Conservation (phyloP, 2,113 vertebrate species). For the Bos javanicus region DNA sequence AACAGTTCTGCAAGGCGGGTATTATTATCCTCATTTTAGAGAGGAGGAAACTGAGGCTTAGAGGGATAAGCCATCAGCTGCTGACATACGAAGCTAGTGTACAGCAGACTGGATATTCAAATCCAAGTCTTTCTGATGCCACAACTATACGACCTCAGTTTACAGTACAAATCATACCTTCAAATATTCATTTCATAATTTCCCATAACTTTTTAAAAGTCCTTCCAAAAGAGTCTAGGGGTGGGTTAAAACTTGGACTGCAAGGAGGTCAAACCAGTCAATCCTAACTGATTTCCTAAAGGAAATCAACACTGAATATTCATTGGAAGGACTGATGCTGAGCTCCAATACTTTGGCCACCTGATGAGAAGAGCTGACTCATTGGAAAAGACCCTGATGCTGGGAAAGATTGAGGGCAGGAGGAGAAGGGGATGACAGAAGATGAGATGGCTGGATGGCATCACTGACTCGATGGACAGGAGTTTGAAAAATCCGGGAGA, state of each 20-base stretch:
- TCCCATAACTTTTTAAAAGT: slow-evolving; percentile 43
- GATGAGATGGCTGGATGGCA: background rate
- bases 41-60: slow-evolving; percentile 50
- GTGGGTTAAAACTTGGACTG: slow-evolving; percentile 34
- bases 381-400: background rate
- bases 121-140: background rate
- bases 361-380: background rate
- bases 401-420: background rate
- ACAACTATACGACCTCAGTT: background rate
- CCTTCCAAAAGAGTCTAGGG: background rate
- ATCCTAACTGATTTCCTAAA: no score
- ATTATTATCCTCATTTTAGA: slow-evolving; percentile 42
- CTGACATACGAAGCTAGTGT: background rate
- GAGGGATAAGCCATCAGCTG: background rate
- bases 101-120: background rate
- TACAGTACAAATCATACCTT: slow-evolving; percentile 36
- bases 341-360: background rate
- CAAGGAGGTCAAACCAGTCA: background rate
- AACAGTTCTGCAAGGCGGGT: slow-evolving; percentile 22
- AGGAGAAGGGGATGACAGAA: background rate
- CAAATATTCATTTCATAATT: slow-evolving; percentile 40
- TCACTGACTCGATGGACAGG: background rate
- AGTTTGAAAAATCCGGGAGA: background rate
- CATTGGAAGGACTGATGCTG: background rate
- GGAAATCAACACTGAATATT: background rate